phyloP scores from a whole-genome alignment of 1,140 invertebrate species.

The Latrodectus geometricus region DNA sequence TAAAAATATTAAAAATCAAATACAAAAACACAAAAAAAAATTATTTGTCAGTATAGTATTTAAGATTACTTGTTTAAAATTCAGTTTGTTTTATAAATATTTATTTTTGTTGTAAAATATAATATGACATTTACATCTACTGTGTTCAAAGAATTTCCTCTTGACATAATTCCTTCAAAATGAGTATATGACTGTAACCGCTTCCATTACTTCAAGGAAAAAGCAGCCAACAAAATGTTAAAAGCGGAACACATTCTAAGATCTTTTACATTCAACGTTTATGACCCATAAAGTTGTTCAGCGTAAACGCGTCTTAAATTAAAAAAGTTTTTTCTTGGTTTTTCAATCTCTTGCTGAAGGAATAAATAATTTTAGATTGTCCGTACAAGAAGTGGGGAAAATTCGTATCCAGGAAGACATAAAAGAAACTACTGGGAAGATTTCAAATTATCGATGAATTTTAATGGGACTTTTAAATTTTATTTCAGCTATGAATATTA shows the following conservation, averaged over 20 bases:
- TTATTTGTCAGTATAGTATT: too few relatives aligned
- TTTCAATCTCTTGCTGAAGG: neutral
- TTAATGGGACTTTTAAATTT: too few relatives aligned
- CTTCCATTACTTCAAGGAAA: neutral
- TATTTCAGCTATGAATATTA: too few relatives aligned
- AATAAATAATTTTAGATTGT: conserved; percentile 11
- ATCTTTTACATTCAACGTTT: neutral
- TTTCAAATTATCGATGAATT: neutral
- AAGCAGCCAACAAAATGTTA: neutral
- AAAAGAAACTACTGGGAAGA: neutral
- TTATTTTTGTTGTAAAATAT: too few relatives aligned
- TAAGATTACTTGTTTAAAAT: too few relatives aligned
- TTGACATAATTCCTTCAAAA: too few relatives aligned
- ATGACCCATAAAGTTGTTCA: neutral
- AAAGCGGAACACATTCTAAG: neutral
- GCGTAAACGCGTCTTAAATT: neutral
- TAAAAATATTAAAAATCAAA: too few relatives aligned
- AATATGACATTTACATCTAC: too few relatives aligned
- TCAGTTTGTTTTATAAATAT: too few relatives aligned
- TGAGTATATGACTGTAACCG: neutral
- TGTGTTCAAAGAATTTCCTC: too few relatives aligned
- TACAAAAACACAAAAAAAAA: too few relatives aligned
- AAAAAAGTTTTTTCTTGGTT: neutral
- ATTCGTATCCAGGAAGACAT: neutral
- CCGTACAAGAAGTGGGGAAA: neutral